phyloP scores from a whole-genome alignment of 30 jellyfish, hydroid and myxozoan genomes.

The Aurelia sp. region DNA sequence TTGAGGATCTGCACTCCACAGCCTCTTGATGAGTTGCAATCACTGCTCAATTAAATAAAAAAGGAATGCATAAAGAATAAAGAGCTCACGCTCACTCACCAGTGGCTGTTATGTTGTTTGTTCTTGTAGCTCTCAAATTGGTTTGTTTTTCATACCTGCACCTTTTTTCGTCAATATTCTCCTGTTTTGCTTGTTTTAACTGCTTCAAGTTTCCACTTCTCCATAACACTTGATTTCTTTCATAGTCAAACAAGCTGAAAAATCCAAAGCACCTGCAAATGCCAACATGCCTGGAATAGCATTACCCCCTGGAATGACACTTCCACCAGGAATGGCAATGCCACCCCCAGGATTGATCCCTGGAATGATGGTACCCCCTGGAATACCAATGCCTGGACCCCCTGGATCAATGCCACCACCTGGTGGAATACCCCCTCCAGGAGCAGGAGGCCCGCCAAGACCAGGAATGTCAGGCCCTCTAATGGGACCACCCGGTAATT shows the following conservation, averaged over 20 bases:
- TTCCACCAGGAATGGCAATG: constrained; percentile 95
- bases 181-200: too few relatives aligned
- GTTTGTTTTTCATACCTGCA: too few relatives aligned
- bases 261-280: constrained; percentile 63
- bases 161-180: too few relatives aligned
- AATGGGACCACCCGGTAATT: constrained; percentile 3
- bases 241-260: constrained; percentile 98
- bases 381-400: constrained; percentile 89
- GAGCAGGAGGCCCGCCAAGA: constrained; percentile 40
- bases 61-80: too few relatives aligned
- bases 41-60: too few relatives aligned
- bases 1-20: too few relatives aligned
- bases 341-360: constrained; percentile 96
- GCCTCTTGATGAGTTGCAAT: too few relatives aligned
- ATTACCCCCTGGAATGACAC: constrained; percentile 90
- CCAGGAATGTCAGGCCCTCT: constrained; percentile 58
- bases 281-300: constrained; percentile 72
- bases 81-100: too few relatives aligned
- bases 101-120: too few relatives aligned
- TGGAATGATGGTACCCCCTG: constrained; percentile 95
- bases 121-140: too few relatives aligned
- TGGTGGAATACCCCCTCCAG: constrained; percentile 11
- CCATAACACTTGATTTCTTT: background rate
- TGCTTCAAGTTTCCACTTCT: too few relatives aligned
- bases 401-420: constrained; percentile 57